These are phyloP conservation scores for Epirrita christyi DNA, from an alignment of 2,888 invertebrate species.

Conservation along the genomic window DNA sequence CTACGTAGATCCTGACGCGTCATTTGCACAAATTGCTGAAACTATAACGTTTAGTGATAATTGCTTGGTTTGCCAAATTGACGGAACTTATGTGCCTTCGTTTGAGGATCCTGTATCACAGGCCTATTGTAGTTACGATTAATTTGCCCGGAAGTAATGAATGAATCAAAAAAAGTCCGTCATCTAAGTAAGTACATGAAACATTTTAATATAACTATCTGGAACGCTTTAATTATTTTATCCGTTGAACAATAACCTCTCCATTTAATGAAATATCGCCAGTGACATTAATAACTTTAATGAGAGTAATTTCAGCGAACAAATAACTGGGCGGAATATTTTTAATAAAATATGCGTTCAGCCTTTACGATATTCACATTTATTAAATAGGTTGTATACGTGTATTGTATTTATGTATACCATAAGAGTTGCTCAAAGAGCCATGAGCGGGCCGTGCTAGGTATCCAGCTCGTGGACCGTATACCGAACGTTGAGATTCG, in stretches of 20 bases:
- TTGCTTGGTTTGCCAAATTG: conserved; percentile 70
- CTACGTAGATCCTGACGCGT: conserved; percentile 57
- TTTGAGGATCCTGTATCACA: conserved; percentile 22
- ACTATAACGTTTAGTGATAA: conserved; percentile 74
- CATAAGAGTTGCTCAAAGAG: too few relatives aligned
- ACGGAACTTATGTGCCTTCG: conserved; percentile 51
- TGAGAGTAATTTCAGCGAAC: conserved; percentile 7
- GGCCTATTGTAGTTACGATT: not conserved
- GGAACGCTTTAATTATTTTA: too few relatives aligned
- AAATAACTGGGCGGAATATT: conserved; percentile 9
- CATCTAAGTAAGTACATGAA: not conserved
- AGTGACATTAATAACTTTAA: conserved; percentile 14
- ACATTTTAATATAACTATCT: not conserved
- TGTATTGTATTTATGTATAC: too few relatives aligned
- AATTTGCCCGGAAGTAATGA: not conserved
- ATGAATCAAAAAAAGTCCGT: not conserved
- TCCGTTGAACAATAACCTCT: too few relatives aligned
- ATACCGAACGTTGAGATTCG: too few relatives aligned
- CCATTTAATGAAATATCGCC: conserved; percentile 8
- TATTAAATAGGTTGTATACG: too few relatives aligned
- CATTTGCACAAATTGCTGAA: conserved; percentile 71
- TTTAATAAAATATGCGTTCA: conserved; percentile 12
- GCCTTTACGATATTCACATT: not conserved
- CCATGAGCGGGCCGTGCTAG: too few relatives aligned
- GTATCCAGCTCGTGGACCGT: too few relatives aligned